phyloP scores from a whole-genome alignment of 2,797 vertebrate species.

The Malacoraja senta region DNA sequence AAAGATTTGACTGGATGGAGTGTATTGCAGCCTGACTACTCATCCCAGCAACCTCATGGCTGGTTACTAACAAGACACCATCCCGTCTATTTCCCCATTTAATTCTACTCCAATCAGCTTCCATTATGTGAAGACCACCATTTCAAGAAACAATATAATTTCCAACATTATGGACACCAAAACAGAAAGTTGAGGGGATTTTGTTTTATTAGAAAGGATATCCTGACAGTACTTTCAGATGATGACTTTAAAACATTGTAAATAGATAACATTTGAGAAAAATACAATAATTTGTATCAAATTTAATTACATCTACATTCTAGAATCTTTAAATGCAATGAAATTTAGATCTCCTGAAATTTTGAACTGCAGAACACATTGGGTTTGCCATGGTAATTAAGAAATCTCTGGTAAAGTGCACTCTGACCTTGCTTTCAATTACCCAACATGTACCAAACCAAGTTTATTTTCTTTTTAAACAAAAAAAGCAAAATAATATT shows the following conservation, averaged over 20 bases:
- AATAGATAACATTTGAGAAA: conserved; percentile 51
- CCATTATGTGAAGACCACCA: not conserved
- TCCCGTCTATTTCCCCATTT: not conserved
- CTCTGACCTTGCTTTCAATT: not conserved
- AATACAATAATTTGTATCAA: conserved; percentile 52
- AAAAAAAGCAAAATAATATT: conserved; percentile 44
- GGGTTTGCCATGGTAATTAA: not conserved
- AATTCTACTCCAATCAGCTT: not conserved
- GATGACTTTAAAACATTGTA: conserved; percentile 43
- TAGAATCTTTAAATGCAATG: conserved; percentile 41
- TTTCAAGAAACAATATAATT: not conserved
- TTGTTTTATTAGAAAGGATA: conserved; percentile 43
- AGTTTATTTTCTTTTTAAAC: conserved; percentile 33
- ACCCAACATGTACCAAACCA: conserved; percentile 27
- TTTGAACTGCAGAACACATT: conserved; percentile 27
- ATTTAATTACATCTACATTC: conserved; percentile 46
- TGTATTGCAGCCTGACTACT: not conserved
- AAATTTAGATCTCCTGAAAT: conserved; percentile 48
- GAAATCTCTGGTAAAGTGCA: not conserved
- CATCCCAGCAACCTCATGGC: not conserved
- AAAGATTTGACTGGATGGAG: not conserved
- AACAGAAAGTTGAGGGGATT: not conserved
- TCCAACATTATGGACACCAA: not conserved
- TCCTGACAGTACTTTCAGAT: conserved; percentile 39
- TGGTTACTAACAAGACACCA: not conserved